Percentiles rank a stretch among this genome's conserved stretches.
phyloP scores from a whole-genome alignment of 2,797 vertebrate species.

The Enteromius fasciolatus region DNA sequence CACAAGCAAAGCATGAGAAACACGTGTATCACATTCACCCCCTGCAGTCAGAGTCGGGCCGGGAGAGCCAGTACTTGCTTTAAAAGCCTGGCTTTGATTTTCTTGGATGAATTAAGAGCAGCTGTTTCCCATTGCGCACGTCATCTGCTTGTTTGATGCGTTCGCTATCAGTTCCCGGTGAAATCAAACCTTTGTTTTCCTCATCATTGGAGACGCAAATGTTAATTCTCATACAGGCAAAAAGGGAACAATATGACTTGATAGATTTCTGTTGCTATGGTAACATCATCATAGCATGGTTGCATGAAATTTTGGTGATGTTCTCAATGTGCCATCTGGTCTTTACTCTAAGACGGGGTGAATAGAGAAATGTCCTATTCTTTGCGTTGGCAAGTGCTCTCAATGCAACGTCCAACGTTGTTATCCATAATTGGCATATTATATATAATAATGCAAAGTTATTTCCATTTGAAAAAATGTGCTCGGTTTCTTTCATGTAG shows the following conservation, averaged over 20 bases:
- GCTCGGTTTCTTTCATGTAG: neutral
- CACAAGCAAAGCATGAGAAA: neutral
- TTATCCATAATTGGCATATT: neutral
- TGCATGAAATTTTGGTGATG: constrained; percentile 31
- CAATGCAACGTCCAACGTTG: neutral
- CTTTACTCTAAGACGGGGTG: constrained; percentile 20
- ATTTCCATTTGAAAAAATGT: neutral
- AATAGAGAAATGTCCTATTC: constrained; percentile 22
- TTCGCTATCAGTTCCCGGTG: constrained; percentile 10
- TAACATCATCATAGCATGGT: constrained; percentile 31
- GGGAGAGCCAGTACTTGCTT: neutral
- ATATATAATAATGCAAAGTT: neutral
- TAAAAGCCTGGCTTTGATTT: constrained; percentile 36
- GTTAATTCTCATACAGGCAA: constrained; percentile 27
- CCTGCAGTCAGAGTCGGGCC: constrained; percentile 2
- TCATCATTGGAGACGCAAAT: constrained; percentile 13
- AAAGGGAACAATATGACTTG: constrained; percentile 24
- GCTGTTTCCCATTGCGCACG: constrained; percentile 42
- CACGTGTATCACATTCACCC: neutral
- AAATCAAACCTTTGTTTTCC: constrained; percentile 34
- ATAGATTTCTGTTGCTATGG: constrained; percentile 49
- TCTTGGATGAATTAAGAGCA: constrained; percentile 48
- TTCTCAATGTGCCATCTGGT: constrained; percentile 43
- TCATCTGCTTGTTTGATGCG: constrained; percentile 20
- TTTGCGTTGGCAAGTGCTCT: neutral